Conservation (phyloP, 1,140 invertebrate species). For the Choristoneura fumiferana region DNA sequence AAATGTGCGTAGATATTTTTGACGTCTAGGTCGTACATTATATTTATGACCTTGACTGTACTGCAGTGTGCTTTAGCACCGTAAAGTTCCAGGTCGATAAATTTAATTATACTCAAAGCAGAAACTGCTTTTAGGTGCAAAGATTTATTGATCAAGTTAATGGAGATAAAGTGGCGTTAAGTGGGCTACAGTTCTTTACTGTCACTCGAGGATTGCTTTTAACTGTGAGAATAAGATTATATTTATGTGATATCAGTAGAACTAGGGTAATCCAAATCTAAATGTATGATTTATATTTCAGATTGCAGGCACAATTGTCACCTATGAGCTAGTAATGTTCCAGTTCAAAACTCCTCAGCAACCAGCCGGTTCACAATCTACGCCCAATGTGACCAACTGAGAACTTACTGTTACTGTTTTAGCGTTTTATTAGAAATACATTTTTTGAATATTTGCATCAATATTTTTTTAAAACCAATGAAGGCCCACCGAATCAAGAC, state of each 20-base stretch:
- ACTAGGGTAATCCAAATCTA: not conserved
- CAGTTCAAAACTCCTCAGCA: constrained; percentile 22
- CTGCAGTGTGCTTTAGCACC: no score
- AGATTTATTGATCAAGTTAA: constrained; percentile 79
- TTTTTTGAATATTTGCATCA: no score
- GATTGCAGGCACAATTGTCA: constrained; percentile 40
- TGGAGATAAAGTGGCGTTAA: constrained; percentile 76
- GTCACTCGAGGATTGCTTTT: constrained; percentile 81
- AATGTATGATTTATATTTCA: constrained; percentile 27
- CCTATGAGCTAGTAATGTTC: constrained; percentile 45
- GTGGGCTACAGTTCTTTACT: constrained; percentile 81
- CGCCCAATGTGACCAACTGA: no score
- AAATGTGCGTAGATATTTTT: no score
- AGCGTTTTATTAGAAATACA: no score
- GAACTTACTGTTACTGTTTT: no score
- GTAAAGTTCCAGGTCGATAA: no score
- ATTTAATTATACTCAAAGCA: not conserved
- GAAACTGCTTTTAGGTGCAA: constrained; percentile 63
- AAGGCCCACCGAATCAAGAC: no score
- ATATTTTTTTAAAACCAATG: no score
- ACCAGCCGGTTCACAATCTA: no score
- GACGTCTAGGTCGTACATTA: no score
- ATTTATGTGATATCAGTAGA: not conserved
- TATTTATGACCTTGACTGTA: no score
- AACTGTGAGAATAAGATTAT: constrained; percentile 77